Evolutionary conservation across 92 coral and sea anemone genomes (phyloP), one percentile per base, ranked within the genome.

Genomic region (Epizoanthus rinbou): DNA sequence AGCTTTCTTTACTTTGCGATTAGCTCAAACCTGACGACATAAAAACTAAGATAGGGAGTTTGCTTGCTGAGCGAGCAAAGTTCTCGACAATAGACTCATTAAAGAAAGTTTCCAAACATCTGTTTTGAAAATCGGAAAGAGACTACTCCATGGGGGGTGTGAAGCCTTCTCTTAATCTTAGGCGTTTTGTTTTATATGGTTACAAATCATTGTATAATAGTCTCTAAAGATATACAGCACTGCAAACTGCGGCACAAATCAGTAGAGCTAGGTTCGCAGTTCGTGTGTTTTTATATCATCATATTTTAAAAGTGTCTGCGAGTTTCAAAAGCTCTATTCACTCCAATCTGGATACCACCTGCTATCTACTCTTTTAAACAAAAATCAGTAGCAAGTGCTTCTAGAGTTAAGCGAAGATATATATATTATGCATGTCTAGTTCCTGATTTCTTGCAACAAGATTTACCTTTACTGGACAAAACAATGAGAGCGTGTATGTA

Each of bases 1-100:
- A 41, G 56, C 57, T 78, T 78, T 62, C 82, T 78, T 62, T 78
- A 31, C 70, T 43, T 43, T 41, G 41, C 82, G 70, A 78, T 62
- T 78, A 57, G 68, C 24, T 66, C 47, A 22, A 63, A 43, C 24
- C 65, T 31, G 45, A 62, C 57, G 64, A 78, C 17, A 60, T 25
- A 25, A 58, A 58, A 59, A 37, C 52, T 60, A 58, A 37, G 58
- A 78, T 22, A 2, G n/a, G 22, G 33, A 21, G 76, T 8, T 43
- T 71, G 18, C 76, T 39, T 71, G 76, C 57, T 71, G 76, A 41
- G 76, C 58, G 57, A 71, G 23, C 1, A 41, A 21, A 78, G 50
- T 21, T 78, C 58, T 19, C 41, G 9, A 35, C 57, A 78, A 78
- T 5, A 62, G 82, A 60, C 57, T 18, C 22, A 57, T 50, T 78